These are phyloP conservation scores for Diabrotica balteata DNA, from an alignment of 2,888 invertebrate genomes.

Conservation along the genomic window DNA sequence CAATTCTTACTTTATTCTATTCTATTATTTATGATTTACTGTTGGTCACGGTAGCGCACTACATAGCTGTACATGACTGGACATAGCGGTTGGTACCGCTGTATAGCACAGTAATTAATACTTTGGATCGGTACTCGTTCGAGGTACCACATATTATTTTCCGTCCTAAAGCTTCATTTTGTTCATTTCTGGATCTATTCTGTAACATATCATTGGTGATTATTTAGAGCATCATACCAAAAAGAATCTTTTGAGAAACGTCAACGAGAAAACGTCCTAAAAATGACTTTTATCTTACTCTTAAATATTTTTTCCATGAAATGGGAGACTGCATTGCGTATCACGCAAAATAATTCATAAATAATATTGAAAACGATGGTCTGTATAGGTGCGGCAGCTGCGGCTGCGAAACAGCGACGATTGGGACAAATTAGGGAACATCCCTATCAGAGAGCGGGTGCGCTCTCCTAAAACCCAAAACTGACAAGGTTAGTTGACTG, in stretches of 20 bases:
- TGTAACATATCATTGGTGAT: too few relatives aligned
- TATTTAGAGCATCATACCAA: too few relatives aligned
- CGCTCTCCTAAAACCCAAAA: constrained; percentile 68
- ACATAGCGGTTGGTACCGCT: too few relatives aligned
- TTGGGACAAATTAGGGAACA: constrained; percentile 92
- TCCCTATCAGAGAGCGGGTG: constrained; percentile 96
- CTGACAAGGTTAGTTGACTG: constrained; percentile 57
- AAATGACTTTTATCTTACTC: constrained; percentile 30
- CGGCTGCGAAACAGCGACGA: constrained; percentile 80
- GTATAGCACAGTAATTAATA: too few relatives aligned
- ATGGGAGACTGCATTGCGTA: constrained; percentile 44
- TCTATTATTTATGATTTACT: too few relatives aligned
- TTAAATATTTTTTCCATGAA: constrained; percentile 37
- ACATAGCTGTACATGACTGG: too few relatives aligned
- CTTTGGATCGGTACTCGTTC: too few relatives aligned
- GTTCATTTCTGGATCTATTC: too few relatives aligned
- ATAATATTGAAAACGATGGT: constrained; percentile 37
- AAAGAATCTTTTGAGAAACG: constrained; percentile 5
- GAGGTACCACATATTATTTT: too few relatives aligned
- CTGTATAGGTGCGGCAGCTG: constrained; percentile 76
- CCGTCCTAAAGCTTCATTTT: too few relatives aligned
- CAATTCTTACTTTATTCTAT: too few relatives aligned
- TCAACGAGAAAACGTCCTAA: constrained; percentile 1
- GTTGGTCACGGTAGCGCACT: too few relatives aligned
- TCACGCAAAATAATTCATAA: constrained; percentile 24